Base-by-base conservation (phyloP, 2,888 invertebrate genomes). In the Lysandra coridon region DNA sequence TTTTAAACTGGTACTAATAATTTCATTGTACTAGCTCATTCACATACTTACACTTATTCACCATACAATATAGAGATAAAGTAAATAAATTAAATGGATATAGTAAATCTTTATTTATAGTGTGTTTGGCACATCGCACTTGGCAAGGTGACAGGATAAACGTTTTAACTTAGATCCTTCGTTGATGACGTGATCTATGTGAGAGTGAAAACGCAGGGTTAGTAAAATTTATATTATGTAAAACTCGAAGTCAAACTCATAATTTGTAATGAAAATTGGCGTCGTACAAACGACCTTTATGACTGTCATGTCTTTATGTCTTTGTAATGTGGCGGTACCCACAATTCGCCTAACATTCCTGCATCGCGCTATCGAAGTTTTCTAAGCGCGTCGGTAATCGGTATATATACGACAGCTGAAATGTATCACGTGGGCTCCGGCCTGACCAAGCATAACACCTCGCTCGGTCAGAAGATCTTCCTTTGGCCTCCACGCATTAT, bases 121-220 rank as follows among this genome's bases (percentile, higher is more conserved):
- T 76, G 53, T 33, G 30, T 57, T 76, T 75, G 53, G 76, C 57
- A 57, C 33, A 57, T 76, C 76, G 33, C 30, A 53, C 17, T 76
- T 76, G 76, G 57, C 76, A 76, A 57, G 17, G 57, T 76, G 76
- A 76, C 76, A 76, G 76, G n/a, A 57, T 33, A 76, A 76, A 53
- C 30, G 53, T 76, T 57, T 57, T 33, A 33, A 76, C 76, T 53
- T 75, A 76, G 76, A 53, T 53, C 53, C 2, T 69, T 69, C 6
- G 12, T 14, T 37, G 37, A 69, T 33, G 33, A 69, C 14, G 69
- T 69, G 69, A 69, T 37, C 17, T 17, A 69, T 30, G 33, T 5
- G 69, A 33, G 37, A 69, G 14, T 37, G 37, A 37, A 69, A 69
- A 37, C 69, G 69, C 69, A 33, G 3, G 6, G 2, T 7, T 10